A percentile compares a stretch with the other conserved stretches of the same genome.
These are phyloP conservation scores for Onychomys arenicola DNA, from an alignment of 2,797 vertebrate genomes.

Conservation along the genomic window DNA sequence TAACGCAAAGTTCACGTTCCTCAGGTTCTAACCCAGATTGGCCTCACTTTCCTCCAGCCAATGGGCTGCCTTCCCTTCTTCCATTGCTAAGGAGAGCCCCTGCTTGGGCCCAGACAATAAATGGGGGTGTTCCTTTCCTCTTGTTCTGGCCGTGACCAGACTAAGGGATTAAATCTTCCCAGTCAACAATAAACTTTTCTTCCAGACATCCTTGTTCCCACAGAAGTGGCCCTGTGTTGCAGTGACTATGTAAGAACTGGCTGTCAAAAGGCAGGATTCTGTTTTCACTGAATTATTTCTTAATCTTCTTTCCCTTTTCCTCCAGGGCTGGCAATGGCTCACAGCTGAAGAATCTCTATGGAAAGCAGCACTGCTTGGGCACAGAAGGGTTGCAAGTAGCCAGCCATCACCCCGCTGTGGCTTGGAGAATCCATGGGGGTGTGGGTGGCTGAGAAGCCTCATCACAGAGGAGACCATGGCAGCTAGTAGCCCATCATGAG, in stretches of 20 bases:
- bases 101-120: background rate
- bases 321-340: slow-evolving; percentile 51
- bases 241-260: background rate
- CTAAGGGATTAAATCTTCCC: slow-evolving; percentile 8
- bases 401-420: background rate
- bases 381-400: background rate
- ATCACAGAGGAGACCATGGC: background rate
- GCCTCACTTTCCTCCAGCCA: background rate
- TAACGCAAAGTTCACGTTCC: background rate
- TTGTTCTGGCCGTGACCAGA: background rate
- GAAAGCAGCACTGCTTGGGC: background rate
- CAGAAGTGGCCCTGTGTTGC: background rate
- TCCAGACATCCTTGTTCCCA: background rate
- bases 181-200: slow-evolving; percentile 31
- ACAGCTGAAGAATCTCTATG: background rate
- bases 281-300: slow-evolving; percentile 53
- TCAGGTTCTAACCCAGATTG: background rate
- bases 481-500: background rate
- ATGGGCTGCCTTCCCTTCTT: background rate
- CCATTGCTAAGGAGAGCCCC: background rate
- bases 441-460: background rate
- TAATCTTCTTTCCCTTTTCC: slow-evolving; percentile 16
- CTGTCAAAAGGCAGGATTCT: slow-evolving; percentile 41
- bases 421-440: background rate
- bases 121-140: background rate